phyloP scores from a whole-genome alignment of 2,888 invertebrate species.

The Chouioia cunea region DNA sequence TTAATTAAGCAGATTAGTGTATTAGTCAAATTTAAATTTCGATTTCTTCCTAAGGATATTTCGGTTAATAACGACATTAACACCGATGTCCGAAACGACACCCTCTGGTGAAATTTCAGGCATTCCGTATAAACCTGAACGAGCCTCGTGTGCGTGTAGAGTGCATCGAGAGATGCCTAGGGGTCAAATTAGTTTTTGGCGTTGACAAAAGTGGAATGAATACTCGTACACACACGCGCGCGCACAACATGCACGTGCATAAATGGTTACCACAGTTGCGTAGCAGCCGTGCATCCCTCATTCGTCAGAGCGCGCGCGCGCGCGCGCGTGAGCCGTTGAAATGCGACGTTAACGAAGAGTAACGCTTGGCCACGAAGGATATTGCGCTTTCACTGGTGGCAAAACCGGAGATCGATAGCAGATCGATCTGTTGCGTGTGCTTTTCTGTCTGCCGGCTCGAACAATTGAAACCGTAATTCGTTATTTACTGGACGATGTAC shows the following conservation, averaged over 20 bases:
- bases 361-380: conserved; percentile 51
- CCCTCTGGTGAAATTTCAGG: no score
- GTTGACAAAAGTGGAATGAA: conserved; percentile 5
- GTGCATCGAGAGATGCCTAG: neutral
- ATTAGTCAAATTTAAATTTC: no score
- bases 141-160: neutral
- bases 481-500: conserved; percentile 51
- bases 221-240: neutral
- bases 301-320: conserved; percentile 32
- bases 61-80: no score
- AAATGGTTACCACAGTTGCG: neutral
- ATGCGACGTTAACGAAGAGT: conserved; percentile 55
- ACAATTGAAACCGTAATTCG: conserved; percentile 54
- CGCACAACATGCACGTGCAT: neutral
- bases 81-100: no score
- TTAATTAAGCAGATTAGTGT: no score
- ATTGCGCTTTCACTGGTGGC: conserved; percentile 43
- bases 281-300: conserved; percentile 10
- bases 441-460: conserved; percentile 17
- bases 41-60: no score
- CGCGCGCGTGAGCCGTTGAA: conserved; percentile 36
- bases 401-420: conserved; percentile 28
- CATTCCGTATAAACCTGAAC: no score
- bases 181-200: conserved; percentile 4
- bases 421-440: conserved; percentile 46